Conservation (phyloP, 2,797 vertebrate genomes). For the Anguilla marmorata region DNA sequence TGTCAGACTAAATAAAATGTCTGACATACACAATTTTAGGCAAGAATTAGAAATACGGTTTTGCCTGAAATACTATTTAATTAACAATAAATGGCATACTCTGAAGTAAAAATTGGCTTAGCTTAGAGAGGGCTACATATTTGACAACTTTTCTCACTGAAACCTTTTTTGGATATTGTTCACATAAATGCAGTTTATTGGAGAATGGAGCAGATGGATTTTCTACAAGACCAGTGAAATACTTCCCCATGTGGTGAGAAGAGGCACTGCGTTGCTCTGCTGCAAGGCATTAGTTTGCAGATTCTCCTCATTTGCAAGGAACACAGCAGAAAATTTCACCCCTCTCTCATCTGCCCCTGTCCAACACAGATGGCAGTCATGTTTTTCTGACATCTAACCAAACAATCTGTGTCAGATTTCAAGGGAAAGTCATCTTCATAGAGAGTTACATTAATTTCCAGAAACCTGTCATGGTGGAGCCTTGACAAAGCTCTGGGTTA, state of each 20-base stretch:
- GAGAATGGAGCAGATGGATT: background rate
- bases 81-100: background rate
- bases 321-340: slow-evolving; percentile 59
- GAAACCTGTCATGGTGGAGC: background rate
- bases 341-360: slow-evolving; percentile 44
- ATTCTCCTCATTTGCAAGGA: slow-evolving; percentile 44
- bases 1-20: background rate
- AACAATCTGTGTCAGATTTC: background rate
- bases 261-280: slow-evolving; percentile 36
- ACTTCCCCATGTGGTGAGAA: slow-evolving; percentile 32
- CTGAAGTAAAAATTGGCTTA: slow-evolving; percentile 14
- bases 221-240: background rate
- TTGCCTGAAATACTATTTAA: background rate
- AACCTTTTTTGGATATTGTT: background rate
- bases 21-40: background rate
- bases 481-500: background rate
- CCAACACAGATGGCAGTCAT: background rate
- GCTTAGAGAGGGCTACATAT: background rate
- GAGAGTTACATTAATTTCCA: background rate
- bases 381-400: background rate
- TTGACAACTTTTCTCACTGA: slow-evolving; percentile 11
- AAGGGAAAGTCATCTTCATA: background rate
- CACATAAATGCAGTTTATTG: background rate
- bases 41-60: background rate
- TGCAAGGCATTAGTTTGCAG: slow-evolving; percentile 35